Evolutionary conservation across 2,888 invertebrate species (phyloP).

Genomic region (Lithophane semibrunnea): DNA sequence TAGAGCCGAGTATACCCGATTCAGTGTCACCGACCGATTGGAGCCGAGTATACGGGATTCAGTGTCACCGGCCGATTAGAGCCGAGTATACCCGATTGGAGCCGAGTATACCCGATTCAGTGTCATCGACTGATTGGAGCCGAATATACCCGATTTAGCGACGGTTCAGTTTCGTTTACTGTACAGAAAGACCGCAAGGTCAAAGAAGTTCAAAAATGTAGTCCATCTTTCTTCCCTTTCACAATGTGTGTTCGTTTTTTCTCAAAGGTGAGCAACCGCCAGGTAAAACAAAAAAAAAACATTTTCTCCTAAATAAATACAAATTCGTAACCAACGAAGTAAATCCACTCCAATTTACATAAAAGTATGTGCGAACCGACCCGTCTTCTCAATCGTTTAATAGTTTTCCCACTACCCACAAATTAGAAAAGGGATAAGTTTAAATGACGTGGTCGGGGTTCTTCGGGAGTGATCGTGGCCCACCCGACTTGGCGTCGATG

Average conservation of each 20-base stretch:
- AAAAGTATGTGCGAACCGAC: background rate
- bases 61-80: background rate
- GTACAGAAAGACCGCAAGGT: background rate
- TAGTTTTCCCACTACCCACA: slow-evolving; percentile 33
- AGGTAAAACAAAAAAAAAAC: background rate
- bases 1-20: no score
- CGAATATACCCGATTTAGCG: no score
- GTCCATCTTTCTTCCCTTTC: background rate
- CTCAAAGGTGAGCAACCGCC: background rate
- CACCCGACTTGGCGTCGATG: background rate
- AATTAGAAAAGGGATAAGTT: slow-evolving; percentile 48
- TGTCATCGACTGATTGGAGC: background rate
- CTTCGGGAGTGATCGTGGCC: slow-evolving; percentile 23
- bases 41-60: background rate
- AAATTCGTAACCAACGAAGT: background rate
- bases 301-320: background rate
- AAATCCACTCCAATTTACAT: slow-evolving; percentile 13
- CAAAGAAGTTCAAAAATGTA: background rate
- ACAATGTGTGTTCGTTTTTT: background rate
- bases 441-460: slow-evolving; percentile 36
- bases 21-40: no score
- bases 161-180: background rate
- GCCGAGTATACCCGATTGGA: no score
- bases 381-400: slow-evolving; percentile 18
- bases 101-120: background rate